phyloP scores from a whole-genome alignment of 2,113 vertebrate species.

The Tor tambroides region DNA sequence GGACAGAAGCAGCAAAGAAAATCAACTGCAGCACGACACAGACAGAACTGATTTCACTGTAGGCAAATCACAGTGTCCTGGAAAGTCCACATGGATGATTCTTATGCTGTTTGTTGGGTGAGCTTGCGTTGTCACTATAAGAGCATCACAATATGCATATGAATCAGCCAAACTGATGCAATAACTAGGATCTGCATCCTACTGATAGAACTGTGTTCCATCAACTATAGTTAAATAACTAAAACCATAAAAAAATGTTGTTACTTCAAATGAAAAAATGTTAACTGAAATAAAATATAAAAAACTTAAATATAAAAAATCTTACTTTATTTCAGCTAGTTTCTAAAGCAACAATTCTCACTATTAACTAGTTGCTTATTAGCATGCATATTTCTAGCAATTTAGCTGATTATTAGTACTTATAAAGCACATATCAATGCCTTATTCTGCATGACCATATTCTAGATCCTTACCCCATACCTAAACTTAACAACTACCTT shows the following conservation, averaged over 20 bases:
- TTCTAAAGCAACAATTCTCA: background rate
- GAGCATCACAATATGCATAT: background rate
- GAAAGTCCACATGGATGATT: background rate
- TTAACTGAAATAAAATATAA: too few relatives aligned
- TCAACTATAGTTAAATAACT: background rate
- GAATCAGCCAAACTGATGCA: background rate
- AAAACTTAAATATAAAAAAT: background rate
- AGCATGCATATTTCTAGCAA: too few relatives aligned
- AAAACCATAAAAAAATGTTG: too few relatives aligned
- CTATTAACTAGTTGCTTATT: too few relatives aligned
- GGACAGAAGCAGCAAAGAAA: conserved; percentile 74
- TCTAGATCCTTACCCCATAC: too few relatives aligned
- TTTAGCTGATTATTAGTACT: too few relatives aligned
- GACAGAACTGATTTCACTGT: conserved; percentile 3
- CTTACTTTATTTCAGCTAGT: background rate
- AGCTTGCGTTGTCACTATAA: background rate
- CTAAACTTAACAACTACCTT: too few relatives aligned
- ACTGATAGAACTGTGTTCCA: background rate
- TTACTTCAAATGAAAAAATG: too few relatives aligned
- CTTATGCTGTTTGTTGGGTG: background rate
- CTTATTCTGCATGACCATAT: too few relatives aligned
- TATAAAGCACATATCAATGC: too few relatives aligned
- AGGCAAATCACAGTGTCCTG: background rate
- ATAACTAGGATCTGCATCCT: background rate
- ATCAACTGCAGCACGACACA: conserved; percentile 58